Evolutionary conservation across 1,140 invertebrate genomes (phyloP), one percentile per base, ranked within the genome.

Genomic region (Aphis gossypii): DNA sequence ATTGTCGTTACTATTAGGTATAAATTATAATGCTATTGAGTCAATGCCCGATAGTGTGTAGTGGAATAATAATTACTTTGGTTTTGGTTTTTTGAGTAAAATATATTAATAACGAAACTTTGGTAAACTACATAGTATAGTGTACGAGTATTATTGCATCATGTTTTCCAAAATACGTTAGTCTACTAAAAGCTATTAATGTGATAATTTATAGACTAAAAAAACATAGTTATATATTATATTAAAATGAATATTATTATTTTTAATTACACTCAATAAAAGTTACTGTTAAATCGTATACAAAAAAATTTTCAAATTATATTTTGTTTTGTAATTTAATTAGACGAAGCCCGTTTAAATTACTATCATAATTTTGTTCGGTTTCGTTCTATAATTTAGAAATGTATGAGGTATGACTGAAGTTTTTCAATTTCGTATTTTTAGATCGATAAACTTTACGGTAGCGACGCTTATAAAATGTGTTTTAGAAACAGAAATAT

Each of bases 401-500:
- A 68, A 76, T 68, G 30, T 30, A 68, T 68, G 14, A 76, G 18
- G n/a, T n/a, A n/a, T 76, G n/a, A 35, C 60, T n/a, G 14, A 76
- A 76, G 30, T 87, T 44, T 46, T 46, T 46, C 44, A 46, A 48
- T 87, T 87, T 14, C 25, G 84, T 48, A 8, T 21, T 87, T 88
- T 54, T 38, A 8, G n/a, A 89, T 89, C n/a, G 48, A 54, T 89
- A 89, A 35, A 89, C 87, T 89, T 51, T 87, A 51, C 30, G 2
- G 44, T n/a, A 48, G n/a, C 46, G 7, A 51, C 7, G 35, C 51
- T 51, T 54, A 54, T 54, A 21, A 18, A 44, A 44, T 86, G 83
- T 41, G 83, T 86, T n/a, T 6, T 86, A 86, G 84, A 86, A 44
- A 48, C 84, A 86, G 44, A 46, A 86, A 44, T 44, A 86, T 46